Percentiles rank a stretch among this genome's conserved stretches.
Evolutionary conservation across 2,888 invertebrate genomes (phyloP).

Genomic region (Platycnemis pennipes): DNA sequence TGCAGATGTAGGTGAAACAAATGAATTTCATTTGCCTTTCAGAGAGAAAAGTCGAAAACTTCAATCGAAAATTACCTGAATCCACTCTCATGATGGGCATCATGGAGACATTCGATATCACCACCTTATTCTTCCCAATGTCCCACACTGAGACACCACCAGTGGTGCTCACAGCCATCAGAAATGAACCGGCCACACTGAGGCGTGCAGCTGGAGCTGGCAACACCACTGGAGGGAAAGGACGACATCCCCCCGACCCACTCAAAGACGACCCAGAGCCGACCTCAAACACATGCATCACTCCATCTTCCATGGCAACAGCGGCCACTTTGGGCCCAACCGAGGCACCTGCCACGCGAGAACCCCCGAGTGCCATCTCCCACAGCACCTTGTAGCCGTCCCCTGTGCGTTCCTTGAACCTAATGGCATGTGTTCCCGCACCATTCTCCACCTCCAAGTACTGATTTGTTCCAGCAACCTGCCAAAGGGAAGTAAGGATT

Average conservation of each 20-base stretch:
- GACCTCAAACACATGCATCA: conserved; percentile 84
- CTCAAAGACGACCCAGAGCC: conserved; percentile 77
- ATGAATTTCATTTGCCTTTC: no score
- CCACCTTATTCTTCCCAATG: conserved; percentile 80
- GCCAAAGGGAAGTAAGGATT: neutral
- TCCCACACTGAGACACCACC: conserved; percentile 83
- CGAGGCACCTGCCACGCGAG: conserved; percentile 82
- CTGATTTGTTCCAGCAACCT: conserved; percentile 55
- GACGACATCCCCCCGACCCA: conserved; percentile 77
- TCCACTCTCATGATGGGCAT: conserved; percentile 77
- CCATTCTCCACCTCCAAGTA: conserved; percentile 59
- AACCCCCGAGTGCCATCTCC: conserved; percentile 79
- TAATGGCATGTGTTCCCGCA: neutral
- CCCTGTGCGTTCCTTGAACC: conserved; percentile 43
- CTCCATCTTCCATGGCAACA: conserved; percentile 85
- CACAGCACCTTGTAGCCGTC: conserved; percentile 84
- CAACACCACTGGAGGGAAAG: conserved; percentile 82
- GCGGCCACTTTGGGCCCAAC: conserved; percentile 83
- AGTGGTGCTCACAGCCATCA: conserved; percentile 82
- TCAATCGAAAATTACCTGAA: conserved; percentile 70
- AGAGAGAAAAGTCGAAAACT: neutral
- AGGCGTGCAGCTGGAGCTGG: conserved; percentile 83
- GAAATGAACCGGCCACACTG: conserved; percentile 79
- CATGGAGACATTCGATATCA: conserved; percentile 84
- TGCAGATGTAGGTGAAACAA: no score